Conservation (phyloP, 2,113 vertebrate species). For the Phaetusa simplex region DNA sequence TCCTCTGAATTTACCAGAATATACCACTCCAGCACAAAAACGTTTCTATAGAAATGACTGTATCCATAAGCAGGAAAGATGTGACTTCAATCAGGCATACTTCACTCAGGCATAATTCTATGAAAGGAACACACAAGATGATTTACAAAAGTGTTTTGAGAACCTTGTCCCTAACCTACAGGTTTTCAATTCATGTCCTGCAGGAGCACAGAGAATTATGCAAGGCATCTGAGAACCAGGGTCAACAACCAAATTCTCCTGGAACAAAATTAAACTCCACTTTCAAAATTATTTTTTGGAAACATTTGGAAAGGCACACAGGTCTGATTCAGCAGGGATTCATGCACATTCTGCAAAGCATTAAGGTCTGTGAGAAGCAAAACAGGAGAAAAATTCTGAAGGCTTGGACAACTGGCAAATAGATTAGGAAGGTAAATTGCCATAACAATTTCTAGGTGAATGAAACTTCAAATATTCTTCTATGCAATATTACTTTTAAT, state of each 20-base stretch:
- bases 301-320: not conserved
- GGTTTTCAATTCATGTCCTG: not conserved
- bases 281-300: not conserved
- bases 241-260: not conserved
- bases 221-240: not conserved
- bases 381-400: not conserved
- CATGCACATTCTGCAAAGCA: not conserved
- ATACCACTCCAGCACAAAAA: not conserved
- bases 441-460: not conserved
- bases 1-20: not conserved
- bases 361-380: not conserved
- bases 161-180: not conserved
- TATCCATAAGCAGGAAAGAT: not conserved
- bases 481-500: not conserved
- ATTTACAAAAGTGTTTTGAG: not conserved
- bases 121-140: accelerated
- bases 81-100: not conserved
- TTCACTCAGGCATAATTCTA: not conserved
- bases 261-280: not conserved
- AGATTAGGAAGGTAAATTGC: not conserved
- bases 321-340: not conserved
- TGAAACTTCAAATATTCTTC: not conserved
- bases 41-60: not conserved
- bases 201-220: not conserved
- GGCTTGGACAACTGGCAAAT: not conserved